Base-by-base conservation (phyloP, 2,797 vertebrate species). In the Crocidura indochinensis region DNA sequence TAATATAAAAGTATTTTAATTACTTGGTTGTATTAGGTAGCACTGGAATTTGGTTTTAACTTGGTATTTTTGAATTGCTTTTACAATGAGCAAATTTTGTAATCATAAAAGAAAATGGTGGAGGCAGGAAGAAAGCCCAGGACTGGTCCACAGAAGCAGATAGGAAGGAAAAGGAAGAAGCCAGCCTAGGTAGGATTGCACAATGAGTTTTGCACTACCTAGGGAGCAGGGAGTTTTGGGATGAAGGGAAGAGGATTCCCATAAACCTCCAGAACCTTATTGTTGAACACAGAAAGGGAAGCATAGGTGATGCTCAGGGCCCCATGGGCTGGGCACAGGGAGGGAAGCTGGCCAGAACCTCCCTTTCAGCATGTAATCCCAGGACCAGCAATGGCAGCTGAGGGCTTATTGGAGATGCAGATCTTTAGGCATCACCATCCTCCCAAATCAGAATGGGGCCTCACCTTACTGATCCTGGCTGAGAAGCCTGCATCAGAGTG, bases 1-100 rank as follows among this genome's bases (percentile, higher is more conserved):
- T 96, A 65, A 92, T 77, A 84, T 96, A 96, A 96, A 97, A 95
- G 97, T 96, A 96, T 96, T 97, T 60, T 97, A 96, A 97, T 76
- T 90, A 90, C 96, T 97, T 96, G 94, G 75, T 92, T 95, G 93
- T 97, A 96, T 96, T 95, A 96, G 95, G 94, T 97, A 11, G 38
- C 4, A 9, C 26, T 96, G 96, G 93, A 96, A 95, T 98, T 97
- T 97, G 97, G 97, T 96, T 94, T 95, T 97, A 97, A 97, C 97
- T 98, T 97, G 97, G 98, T 97, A 98, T 98, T 95, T 97, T 98
- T 98, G 98, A 98, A 98, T 97, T 97, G 93, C 95, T 98, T 97
- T 97, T 98, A 97, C 97, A 97, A 94, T 95, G 97, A 97, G 95
- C 96, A 94, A 95, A 85, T 98, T 98, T 97, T 97, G 96, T 97